Evolutionary conservation across 2,797 vertebrate species (phyloP).

Genomic region (Miichthys miiuy): DNA sequence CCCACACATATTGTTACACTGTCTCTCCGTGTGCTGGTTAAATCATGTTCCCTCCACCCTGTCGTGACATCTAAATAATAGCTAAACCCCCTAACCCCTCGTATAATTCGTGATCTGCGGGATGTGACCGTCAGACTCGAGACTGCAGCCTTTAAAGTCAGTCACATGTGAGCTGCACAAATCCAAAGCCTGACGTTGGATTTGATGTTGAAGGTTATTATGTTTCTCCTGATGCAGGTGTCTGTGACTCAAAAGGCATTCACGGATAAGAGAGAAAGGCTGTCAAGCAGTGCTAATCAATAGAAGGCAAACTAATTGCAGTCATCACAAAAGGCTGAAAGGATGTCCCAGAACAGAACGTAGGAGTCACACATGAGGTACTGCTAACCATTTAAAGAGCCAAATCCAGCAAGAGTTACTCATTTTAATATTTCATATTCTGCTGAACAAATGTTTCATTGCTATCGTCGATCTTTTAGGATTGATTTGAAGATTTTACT

Average conservation of each 20-base stretch:
- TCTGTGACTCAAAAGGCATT: conserved; percentile 1
- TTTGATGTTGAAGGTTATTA: conserved; percentile 16
- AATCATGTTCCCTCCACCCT: background rate
- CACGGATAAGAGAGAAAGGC: conserved; percentile 3
- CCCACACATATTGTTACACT: conserved; percentile 4
- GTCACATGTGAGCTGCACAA: background rate
- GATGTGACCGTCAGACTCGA: conserved; percentile 20
- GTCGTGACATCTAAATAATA: conserved; percentile 42
- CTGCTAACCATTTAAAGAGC: background rate
- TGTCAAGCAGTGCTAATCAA: conserved; percentile 20
- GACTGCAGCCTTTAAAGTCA: conserved; percentile 27
- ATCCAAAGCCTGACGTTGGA: conserved; percentile 19
- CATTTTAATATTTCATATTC: background rate
- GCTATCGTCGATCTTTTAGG: background rate
- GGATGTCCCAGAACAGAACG: background rate
- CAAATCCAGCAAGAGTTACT: background rate
- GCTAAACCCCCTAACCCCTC: background rate
- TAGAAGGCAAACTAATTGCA: conserved; percentile 11
- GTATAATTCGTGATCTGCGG: conserved; percentile 3
- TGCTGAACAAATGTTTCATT: background rate
- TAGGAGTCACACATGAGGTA: background rate
- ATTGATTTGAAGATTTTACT: too few relatives aligned
- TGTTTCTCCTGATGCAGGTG: conserved; percentile 10
- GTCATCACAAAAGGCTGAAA: conserved; percentile 15
- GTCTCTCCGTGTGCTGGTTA: conserved; percentile 16